Conservation (phyloP, 2,797 vertebrate genomes). For the Gobio occitaniae region DNA sequence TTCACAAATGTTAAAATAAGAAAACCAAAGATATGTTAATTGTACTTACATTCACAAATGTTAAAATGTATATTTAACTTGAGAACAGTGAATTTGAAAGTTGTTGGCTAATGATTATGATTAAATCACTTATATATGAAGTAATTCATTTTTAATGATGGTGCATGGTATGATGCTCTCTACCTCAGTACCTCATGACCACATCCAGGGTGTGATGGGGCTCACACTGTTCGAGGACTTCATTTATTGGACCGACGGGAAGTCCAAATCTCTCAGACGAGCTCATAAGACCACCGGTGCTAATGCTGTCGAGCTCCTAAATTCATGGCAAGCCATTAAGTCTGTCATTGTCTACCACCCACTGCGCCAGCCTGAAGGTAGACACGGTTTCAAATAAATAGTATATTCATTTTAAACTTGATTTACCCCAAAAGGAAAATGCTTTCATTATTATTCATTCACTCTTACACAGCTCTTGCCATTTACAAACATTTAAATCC, state of each 20-base stretch:
- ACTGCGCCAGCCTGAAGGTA: constrained; percentile 97
- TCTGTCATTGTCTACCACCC: constrained; percentile 98
- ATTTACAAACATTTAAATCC: neutral
- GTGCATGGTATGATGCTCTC: constrained; percentile 74
- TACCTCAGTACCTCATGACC: constrained; percentile 91
- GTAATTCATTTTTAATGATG: constrained; percentile 15
- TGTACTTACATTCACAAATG: neutral
- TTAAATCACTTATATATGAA: neutral
- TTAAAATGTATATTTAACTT: neutral
- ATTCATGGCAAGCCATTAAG: constrained; percentile 98
- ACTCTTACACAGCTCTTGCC: constrained; percentile 14
- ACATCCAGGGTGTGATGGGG: constrained; percentile 95
- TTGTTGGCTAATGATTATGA: neutral
- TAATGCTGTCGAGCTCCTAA: constrained; percentile 89
- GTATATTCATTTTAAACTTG: neutral
- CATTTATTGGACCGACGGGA: constrained; percentile 98
- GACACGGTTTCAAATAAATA: constrained; percentile 47
- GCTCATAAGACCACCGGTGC: constrained; percentile 94
- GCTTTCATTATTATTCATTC: constrained; percentile 3
- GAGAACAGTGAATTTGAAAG: neutral
- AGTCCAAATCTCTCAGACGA: constrained; percentile 95
- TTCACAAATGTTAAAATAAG: neutral
- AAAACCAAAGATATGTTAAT: neutral
- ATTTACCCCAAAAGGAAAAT: neutral
- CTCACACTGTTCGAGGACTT: constrained; percentile 98